These are phyloP conservation scores for Apamea crenata DNA, from an alignment of 2,888 invertebrate species.

Conservation along the genomic window DNA sequence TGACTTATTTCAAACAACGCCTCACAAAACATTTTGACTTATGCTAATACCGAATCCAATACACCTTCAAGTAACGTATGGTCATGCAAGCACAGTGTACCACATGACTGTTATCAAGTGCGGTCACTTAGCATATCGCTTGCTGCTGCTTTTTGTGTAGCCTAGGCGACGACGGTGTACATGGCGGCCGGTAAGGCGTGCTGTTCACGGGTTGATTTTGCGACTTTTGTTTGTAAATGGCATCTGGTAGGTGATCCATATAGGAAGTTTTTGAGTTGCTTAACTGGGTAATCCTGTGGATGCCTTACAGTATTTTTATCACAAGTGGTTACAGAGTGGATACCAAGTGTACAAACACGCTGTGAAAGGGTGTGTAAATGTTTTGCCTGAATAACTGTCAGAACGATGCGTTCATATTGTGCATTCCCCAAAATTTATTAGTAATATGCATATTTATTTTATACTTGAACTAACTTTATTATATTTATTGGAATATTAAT, in stretches of 20 bases:
- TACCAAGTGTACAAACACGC: too few relatives aligned
- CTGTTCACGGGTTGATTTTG: constrained; percentile 67
- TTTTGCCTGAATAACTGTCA: background rate
- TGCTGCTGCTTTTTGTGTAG: constrained; percentile 83
- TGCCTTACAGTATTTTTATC: background rate
- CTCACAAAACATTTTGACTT: constrained; percentile 15
- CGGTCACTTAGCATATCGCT: constrained; percentile 88
- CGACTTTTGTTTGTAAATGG: background rate
- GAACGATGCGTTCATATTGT: background rate
- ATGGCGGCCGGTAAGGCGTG: constrained; percentile 72
- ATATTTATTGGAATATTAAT: background rate
- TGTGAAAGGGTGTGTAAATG: too few relatives aligned
- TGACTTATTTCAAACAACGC: background rate
- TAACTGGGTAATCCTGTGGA: background rate
- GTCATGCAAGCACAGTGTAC: constrained; percentile 71
- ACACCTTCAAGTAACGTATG: constrained; percentile 65
- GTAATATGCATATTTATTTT: too few relatives aligned
- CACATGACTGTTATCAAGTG: constrained; percentile 86
- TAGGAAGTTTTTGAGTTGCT: too few relatives aligned
- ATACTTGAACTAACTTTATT: background rate
- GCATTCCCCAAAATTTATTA: background rate
- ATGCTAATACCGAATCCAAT: constrained; percentile 52
- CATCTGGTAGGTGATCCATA: background rate
- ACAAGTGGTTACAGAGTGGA: too few relatives aligned
- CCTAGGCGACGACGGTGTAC: constrained; percentile 80